Evolutionary conservation across 2,797 vertebrate genomes (phyloP).

Genomic region (Molossus molossus): DNA sequence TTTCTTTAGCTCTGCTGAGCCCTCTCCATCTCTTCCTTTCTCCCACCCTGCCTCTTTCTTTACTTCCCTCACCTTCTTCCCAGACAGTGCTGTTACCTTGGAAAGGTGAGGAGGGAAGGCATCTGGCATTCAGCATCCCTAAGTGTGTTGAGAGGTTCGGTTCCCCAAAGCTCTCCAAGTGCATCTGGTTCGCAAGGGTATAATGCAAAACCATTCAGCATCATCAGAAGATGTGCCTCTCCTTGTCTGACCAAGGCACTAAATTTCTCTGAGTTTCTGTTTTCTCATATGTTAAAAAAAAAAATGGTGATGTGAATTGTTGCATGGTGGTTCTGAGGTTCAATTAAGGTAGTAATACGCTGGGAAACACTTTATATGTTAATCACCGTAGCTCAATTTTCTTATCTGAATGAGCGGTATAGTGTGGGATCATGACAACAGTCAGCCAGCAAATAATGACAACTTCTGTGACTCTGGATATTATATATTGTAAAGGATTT

Average conservation of each 20-base stretch:
- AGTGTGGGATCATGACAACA: background rate
- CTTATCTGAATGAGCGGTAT: background rate
- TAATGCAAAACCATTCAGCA: background rate
- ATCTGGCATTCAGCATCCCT: background rate
- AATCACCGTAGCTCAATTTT: background rate
- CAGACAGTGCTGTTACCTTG: background rate
- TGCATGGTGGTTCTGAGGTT: background rate
- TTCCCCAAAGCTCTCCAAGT: background rate
- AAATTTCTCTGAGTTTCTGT: background rate
- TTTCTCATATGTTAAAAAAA: conserved; percentile 26
- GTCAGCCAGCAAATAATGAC: background rate
- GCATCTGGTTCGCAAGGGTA: background rate
- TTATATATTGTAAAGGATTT: background rate
- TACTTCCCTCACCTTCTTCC: background rate
- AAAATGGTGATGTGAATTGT: background rate
- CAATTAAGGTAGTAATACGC: conserved; percentile 12
- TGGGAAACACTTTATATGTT: background rate
- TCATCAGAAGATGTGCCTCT: background rate
- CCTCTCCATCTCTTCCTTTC: background rate
- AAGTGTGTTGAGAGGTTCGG: background rate
- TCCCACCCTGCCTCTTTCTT: background rate
- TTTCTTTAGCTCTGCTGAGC: background rate
- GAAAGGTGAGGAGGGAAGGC: background rate
- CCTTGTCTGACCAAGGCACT: background rate
- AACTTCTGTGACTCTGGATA: conserved; percentile 17